phyloP scores from a whole-genome alignment of 2,113 vertebrate species.

The Siphamia tubifer region DNA sequence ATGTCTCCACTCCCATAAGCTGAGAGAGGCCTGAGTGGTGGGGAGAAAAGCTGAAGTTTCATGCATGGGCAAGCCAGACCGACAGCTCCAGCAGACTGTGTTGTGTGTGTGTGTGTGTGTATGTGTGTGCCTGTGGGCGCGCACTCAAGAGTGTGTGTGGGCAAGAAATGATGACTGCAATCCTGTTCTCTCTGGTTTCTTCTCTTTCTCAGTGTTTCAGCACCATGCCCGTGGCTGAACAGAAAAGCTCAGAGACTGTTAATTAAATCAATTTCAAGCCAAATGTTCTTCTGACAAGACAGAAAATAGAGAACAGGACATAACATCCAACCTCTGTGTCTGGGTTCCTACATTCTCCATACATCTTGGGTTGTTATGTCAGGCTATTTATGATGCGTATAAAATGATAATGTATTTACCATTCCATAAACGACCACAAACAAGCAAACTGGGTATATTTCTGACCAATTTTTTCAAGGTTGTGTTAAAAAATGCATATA shows the following conservation, averaged over 20 bases:
- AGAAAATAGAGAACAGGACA: not conserved
- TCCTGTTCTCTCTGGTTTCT: not conserved
- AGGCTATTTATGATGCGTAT: too few relatives aligned
- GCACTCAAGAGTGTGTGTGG: not conserved
- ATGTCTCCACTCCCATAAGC: slow-evolving; percentile 1
- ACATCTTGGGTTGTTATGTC: not conserved
- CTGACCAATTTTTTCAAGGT: too few relatives aligned
- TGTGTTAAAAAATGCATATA: too few relatives aligned
- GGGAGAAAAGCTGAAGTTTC: slow-evolving; percentile 14
- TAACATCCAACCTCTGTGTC: not conserved
- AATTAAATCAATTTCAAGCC: slow-evolving; percentile 22
- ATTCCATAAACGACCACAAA: not conserved
- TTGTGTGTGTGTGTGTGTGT: slow-evolving; percentile 7
- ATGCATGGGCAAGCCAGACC: slow-evolving; percentile 24
- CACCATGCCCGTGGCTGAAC: not conserved
- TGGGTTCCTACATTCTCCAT: not conserved
- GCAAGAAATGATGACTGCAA: not conserved
- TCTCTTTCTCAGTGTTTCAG: not conserved
- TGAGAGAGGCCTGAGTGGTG: not conserved
- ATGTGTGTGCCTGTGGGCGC: not conserved
- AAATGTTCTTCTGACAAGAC: slow-evolving; percentile 1
- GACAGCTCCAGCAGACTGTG: slow-evolving; percentile 12
- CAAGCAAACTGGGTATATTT: too few relatives aligned
- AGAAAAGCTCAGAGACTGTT: slow-evolving; percentile 25
- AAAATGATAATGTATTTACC: not conserved